These are phyloP conservation scores for Botrylloides violaceus DNA, from an alignment of 23 tunicate genomes.

Conservation along the genomic window DNA sequence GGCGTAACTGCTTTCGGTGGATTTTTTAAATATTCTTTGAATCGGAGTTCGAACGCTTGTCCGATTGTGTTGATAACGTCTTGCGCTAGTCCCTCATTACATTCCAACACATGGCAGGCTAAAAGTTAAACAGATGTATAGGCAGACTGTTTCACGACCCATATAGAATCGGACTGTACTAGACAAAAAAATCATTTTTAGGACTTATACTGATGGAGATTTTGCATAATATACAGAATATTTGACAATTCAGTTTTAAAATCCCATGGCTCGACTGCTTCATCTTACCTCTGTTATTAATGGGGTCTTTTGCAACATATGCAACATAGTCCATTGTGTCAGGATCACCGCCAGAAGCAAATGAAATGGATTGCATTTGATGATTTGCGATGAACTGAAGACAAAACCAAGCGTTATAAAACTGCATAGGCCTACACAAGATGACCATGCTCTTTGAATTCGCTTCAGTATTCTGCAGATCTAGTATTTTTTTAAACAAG, in stretches of 20 bases:
- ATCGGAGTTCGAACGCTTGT: conserved; percentile 93
- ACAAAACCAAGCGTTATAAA: no score
- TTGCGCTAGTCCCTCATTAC: conserved; percentile 83
- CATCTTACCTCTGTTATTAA: conserved; percentile 65
- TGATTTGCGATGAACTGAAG: conserved; percentile 96
- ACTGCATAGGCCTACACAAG: no score
- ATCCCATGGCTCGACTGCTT: not conserved
- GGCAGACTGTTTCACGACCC: no score
- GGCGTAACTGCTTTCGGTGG: conserved; percentile 96
- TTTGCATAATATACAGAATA: not conserved
- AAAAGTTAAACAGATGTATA: not conserved
- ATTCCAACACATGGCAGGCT: conserved; percentile 92
- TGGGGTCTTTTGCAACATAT: conserved; percentile 94
- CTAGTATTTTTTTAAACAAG: no score
- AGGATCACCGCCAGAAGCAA: conserved; percentile 96
- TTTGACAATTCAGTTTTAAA: not conserved
- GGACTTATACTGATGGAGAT: no score
- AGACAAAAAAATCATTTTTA: no score
- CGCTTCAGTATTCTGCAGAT: no score
- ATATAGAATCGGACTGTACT: no score
- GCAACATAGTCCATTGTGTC: conserved; percentile 92
- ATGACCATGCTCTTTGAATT: no score
- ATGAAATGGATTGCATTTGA: conserved; percentile 95
- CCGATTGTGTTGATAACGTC: conserved; percentile 91
- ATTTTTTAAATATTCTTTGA: conserved; percentile 81